Evolutionary conservation across 2,888 invertebrate genomes (phyloP), one percentile per base, ranked within the genome.

Genomic region (Melieria crassipennis): DNA sequence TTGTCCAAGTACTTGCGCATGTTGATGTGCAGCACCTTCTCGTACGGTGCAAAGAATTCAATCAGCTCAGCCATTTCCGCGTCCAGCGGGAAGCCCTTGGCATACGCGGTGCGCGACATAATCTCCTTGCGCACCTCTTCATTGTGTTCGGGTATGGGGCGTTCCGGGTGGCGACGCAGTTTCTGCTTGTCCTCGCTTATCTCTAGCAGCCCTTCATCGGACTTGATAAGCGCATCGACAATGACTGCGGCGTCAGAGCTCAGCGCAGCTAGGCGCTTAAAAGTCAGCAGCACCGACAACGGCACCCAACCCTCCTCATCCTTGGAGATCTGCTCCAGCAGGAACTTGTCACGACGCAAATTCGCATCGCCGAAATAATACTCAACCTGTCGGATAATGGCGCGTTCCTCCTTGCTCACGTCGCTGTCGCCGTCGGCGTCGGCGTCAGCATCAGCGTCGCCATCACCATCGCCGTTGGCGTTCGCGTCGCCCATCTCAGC

Each of bases 261-360:
- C 11, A 98, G 84, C 48, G 90, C 88, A 0, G 93, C 90, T 42
- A 99, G 89, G 42, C 98, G 90, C 86, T 98, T 97, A 85, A 99
- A 99, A 72, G 92, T 96, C 62, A 94, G 87, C 87, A 99, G 90
- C 0, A 94, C 91, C 0, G 92, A 91, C 61, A 99, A 84, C 0
- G 95, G 91, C 30, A 99, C 91, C 99, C 99, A 96, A 4, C 95
- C 98, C 68, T 97, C 94, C 74, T 97, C 94, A 77, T 96, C 94
- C 75, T 94, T 88, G 78, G 91, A 91, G 1, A 94, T 91, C 87
- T 97, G 93, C 74, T 94, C 94, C 79, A 92, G 91, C n/a, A 99
- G 88, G 84, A 98, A 99, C 86, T 94, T 97, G 85, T 99, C 99
- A 73, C 94, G 91, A 0, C 93, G 92, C 66, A 99, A 88, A 87